Evolutionary conservation across 2,113 vertebrate species (phyloP).

Genomic region (Damaliscus lunatus): DNA sequence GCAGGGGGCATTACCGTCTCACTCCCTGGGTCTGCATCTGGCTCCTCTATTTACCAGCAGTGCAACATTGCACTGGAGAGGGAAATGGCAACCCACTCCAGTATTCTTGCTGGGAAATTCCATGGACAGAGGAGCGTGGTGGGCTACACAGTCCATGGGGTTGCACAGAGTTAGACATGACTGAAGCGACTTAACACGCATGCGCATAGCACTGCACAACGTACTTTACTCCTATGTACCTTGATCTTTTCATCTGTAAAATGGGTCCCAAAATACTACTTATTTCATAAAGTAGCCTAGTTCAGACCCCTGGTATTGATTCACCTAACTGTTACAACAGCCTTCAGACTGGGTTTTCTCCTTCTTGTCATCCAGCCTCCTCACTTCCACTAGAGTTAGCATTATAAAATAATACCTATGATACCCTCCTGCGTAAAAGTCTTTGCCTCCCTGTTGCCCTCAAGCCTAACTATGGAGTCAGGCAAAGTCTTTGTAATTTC

Average conservation of each 20-base stretch:
- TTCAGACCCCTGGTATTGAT: neutral
- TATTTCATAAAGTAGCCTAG: neutral
- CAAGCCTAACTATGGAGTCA: neutral
- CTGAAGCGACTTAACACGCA: neutral
- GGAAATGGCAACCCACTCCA: neutral
- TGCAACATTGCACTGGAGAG: neutral
- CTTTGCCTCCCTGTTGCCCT: neutral
- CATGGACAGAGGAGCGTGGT: neutral
- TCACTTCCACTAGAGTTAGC: neutral
- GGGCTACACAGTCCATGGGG: neutral
- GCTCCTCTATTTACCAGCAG: neutral
- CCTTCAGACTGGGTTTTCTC: neutral
- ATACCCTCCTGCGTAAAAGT: neutral
- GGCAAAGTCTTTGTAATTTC: neutral
- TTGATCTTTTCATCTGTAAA: neutral
- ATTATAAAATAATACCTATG: neutral
- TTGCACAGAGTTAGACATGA: neutral
- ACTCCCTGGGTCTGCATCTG: neutral
- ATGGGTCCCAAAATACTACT: neutral
- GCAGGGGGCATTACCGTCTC: accelerated
- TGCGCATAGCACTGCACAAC: neutral
- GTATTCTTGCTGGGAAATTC: neutral
- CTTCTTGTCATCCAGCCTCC: neutral
- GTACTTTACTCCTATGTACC: neutral
- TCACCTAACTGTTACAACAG: neutral